Conservation (phyloP, 2,113 vertebrate species). For the Osmerus eperlanus region DNA sequence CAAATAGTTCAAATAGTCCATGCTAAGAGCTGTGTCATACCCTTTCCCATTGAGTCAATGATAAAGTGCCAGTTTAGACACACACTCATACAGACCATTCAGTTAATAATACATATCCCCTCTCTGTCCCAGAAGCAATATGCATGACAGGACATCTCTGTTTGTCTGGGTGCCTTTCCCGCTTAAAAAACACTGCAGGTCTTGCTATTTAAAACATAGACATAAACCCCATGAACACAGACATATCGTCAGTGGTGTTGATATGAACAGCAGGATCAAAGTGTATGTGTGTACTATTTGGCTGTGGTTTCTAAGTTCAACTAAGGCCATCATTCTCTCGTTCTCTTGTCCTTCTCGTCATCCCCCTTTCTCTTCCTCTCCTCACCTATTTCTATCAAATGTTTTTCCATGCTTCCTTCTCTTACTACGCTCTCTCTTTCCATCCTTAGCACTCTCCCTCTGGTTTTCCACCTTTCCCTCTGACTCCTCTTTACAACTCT, state of each 20-base stretch:
- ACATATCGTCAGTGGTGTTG: neutral
- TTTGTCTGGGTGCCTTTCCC: neutral
- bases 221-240: neutral
- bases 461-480: neutral
- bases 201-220: no score
- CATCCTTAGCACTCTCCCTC: neutral
- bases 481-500: neutral
- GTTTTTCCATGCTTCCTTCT: neutral
- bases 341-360: neutral
- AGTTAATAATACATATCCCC: no score
- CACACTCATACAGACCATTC: no score
- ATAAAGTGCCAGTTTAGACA: no score
- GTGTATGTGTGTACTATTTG: slow-evolving; percentile 1
- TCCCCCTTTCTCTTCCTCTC: neutral
- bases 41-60: no score
- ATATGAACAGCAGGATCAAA: no score
- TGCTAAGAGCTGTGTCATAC: no score
- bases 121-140: neutral
- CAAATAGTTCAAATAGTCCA: no score
- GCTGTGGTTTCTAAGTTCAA: neutral
- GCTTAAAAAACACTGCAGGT: no score
- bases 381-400: neutral
- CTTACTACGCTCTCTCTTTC: neutral
- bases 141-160: neutral
- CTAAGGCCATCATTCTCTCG: neutral